These are phyloP conservation scores for Oryzias melastigma DNA, from an alignment of 2,113 vertebrate genomes.

Conservation along the genomic window DNA sequence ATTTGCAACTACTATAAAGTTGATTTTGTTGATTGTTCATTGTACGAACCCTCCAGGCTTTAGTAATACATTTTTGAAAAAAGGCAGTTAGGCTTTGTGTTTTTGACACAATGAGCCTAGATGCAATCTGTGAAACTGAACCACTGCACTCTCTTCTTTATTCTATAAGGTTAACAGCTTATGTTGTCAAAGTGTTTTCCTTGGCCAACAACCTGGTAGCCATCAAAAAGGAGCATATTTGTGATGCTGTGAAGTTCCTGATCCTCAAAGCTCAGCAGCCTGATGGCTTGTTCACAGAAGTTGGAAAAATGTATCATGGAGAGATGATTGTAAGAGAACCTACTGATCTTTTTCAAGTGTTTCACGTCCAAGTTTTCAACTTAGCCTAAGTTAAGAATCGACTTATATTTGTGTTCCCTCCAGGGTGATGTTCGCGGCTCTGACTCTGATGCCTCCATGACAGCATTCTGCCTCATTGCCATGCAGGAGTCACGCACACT, in stretches of 20 bases:
- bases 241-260: constrained; percentile 84
- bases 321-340: constrained; percentile 78
- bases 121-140: background rate
- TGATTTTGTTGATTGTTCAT: too few relatives aligned
- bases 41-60: too few relatives aligned
- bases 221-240: constrained; percentile 74
- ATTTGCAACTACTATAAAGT: too few relatives aligned
- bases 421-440: constrained; percentile 76
- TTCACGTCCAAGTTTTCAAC: background rate
- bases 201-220: constrained; percentile 72
- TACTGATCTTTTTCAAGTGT: background rate
- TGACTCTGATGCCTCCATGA: constrained; percentile 80
- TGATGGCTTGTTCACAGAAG: constrained; percentile 82
- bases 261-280: constrained; percentile 80
- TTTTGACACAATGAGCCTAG: too few relatives aligned
- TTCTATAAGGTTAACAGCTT: constrained; percentile 85
- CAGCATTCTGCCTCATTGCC: constrained; percentile 85
- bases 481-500: constrained; percentile 76
- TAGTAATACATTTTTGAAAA: too few relatives aligned
- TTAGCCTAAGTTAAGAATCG: background rate
- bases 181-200: constrained; percentile 86
- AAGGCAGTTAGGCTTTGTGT: too few relatives aligned
- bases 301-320: constrained; percentile 56
- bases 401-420: background rate
- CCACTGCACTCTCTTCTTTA: background rate